Conservation (phyloP, 1,140 invertebrate genomes). For the Drosophila dunni region DNA sequence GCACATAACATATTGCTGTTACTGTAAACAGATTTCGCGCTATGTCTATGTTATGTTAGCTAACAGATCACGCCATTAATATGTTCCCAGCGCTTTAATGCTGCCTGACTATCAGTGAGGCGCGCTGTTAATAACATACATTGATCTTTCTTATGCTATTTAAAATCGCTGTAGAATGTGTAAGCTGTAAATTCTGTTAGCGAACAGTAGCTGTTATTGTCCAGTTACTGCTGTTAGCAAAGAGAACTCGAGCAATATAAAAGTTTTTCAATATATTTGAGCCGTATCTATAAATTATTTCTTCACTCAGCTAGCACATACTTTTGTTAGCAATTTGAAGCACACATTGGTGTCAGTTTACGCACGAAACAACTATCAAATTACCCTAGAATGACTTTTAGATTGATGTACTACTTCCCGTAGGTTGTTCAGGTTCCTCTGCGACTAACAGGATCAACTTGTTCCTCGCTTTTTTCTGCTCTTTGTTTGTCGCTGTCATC, state of each 20-base stretch:
- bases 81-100: no score
- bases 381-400: conserved; percentile 54
- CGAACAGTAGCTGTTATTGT: no score
- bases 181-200: no score
- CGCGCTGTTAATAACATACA: no score
- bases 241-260: no score
- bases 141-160: no score
- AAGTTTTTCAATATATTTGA: neutral
- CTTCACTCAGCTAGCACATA: neutral
- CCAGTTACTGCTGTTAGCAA: no score
- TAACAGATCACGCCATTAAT: neutral
- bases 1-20: no score
- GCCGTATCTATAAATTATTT: neutral
- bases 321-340: neutral
- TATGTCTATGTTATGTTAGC: neutral
- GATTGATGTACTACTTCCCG: conserved; percentile 36
- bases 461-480: neutral
- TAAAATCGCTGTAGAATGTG: no score
- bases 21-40: neutral
- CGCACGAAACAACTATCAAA: conserved; percentile 46
- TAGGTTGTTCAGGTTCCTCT: neutral
- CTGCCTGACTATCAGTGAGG: no score
- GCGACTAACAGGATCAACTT: neutral
- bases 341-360: neutral
- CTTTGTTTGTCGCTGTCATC: conserved; percentile 29